Base-by-base conservation (phyloP, 1,140 invertebrate species). In the Sycophila sp. region DNA sequence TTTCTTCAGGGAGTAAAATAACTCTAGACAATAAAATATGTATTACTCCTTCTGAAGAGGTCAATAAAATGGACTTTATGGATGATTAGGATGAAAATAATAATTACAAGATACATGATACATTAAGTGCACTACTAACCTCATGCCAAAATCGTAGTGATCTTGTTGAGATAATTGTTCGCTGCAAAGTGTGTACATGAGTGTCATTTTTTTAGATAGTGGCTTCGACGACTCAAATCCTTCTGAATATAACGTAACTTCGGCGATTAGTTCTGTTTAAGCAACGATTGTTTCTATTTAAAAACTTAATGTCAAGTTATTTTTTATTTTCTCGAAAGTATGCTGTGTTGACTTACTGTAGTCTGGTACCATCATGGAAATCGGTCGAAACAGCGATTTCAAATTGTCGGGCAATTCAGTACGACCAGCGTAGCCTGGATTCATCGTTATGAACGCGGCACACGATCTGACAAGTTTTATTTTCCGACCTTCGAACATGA, bases 301-400 rank as follows among this genome's bases (percentile, higher is more conserved):
- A 36, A 22, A 36, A 72, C 55, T 19, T 38, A 42, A 42, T 36
- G n/a, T 51, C 38, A 40, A 10, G 42, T 38, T 36, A 67, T 45
- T 49, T 51, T 15, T 22, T 19, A 51, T 49, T 51, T 38, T 42
- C n/a, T n/a, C 1, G 2, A 17, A 42, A 17, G 1, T 17, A 42
- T 17, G 1, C 40, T 42, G 3, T 1, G 40, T 7, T 40, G 13
- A 77, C 84, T 84, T 82, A 92, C 92, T 89, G 79, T 96, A 96
- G 86, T 97, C 94, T 0, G 95, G 95, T 47, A 96, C 94, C 94
- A 96, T 96, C 95, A 97, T 96, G 2, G 94, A 90, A 58, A 97
- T 92, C 0, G 95, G 94, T 72, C 95, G 89, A 80, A 97, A 97
- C 1, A 96, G 81, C 0, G 94, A 93, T 83, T 96, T 94, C 24